These are phyloP conservation scores for Loriculus beryllinus DNA, from an alignment of 2,797 vertebrate genomes.

Conservation along the genomic window DNA sequence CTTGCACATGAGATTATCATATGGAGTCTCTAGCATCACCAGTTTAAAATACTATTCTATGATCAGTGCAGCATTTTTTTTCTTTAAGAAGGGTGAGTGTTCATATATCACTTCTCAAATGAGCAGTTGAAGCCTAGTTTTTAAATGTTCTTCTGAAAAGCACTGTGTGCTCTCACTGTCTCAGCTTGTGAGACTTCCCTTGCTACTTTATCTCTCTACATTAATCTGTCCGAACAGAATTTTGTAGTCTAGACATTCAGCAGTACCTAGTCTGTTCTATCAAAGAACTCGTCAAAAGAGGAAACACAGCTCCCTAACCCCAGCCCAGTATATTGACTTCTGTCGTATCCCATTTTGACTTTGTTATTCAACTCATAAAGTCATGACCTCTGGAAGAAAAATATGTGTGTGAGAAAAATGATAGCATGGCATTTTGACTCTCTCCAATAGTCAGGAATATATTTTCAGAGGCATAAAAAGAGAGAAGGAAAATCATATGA, in stretches of 20 bases:
- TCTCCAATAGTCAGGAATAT: background rate
- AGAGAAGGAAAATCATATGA: background rate
- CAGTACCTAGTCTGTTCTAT: background rate
- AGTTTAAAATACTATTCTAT: background rate
- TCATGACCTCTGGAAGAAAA: background rate
- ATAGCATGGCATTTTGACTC: background rate
- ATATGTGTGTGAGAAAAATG: background rate
- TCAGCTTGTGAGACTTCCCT: background rate
- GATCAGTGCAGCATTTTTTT: background rate
- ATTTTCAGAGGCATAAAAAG: background rate
- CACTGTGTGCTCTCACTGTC: background rate
- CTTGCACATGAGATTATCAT: background rate
- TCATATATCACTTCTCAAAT: background rate
- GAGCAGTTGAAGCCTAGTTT: background rate
- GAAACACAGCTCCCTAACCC: background rate
- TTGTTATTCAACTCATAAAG: background rate
- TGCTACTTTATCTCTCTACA: background rate
- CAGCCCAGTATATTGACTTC: background rate
- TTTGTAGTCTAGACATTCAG: background rate
- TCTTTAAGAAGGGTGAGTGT: background rate
- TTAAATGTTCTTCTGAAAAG: background rate
- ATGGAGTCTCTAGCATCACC: background rate
- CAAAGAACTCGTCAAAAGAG: background rate
- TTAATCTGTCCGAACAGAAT: background rate
- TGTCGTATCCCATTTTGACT: background rate